Evolutionary conservation across 92 coral and sea anemone genomes (phyloP), one percentile per base, ranked within the genome.

Genomic region (Heliopora coerulea): DNA sequence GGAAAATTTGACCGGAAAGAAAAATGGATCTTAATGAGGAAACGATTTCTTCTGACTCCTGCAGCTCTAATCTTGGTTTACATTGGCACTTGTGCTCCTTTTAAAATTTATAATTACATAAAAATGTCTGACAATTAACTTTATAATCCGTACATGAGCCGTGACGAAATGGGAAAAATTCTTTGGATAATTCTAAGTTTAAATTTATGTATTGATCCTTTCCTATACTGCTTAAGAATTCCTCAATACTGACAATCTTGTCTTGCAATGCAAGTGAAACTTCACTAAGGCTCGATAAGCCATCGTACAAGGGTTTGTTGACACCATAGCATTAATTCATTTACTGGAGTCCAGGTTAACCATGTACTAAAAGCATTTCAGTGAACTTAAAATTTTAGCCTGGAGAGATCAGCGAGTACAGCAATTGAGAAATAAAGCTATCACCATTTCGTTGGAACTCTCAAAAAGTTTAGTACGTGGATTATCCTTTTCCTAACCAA

Each of bases 11-110:
- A 3, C 39, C 15, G 13, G 32, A 64, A 62, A 35, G 35, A 34
- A n/a, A 64, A 39, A 18, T 33, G 72, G 25, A 64, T 64, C 19
- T 33, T 31, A 64, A 49, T 33, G 19, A 49, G 39, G 25, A 33
- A 39, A 41, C 40, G 44, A 15, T 64, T 64, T 64, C 72, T 64
- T 8, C 20, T 64, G 13, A 35, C 54, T 3, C 39, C 72, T 6
- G 52, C 72, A 33, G 30, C 27, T 5, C 28, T 64, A 8, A 29
- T 64, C 1, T 13, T 64, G 72, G 28, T 39, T 20, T 39, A 37
- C 39, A 14, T 64, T 11, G 6, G 33, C 44, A 64, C 72, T 20
- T 64, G 72, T 14, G 72, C 72, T 35, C 72, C 72, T 3, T 64
- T 64, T 18, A 64, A 27, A 2, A 21, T 64, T 33, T 50, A 41